Base-by-base conservation (phyloP, 2,888 invertebrate species). In the Callinectes sapidus region DNA sequence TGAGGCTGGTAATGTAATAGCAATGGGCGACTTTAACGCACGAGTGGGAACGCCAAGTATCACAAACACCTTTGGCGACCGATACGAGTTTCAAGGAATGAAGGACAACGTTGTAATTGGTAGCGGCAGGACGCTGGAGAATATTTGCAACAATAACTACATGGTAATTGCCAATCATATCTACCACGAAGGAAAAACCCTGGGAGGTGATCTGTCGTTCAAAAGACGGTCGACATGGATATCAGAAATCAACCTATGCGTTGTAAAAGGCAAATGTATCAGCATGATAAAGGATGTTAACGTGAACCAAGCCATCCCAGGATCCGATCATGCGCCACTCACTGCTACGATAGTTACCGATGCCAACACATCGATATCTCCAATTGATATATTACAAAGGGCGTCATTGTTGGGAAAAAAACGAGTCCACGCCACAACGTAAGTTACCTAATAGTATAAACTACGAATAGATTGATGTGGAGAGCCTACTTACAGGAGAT, bases 191-290 rank as follows among this genome's bases (percentile, higher is more conserved):
- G 90, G 39, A 42, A 90, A n/a, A 32, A 5, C 10, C 1, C 28
- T 89, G 13, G 89, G 89, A 61, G 61, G 89, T 61, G 61, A 61
- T 8, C 35, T 89, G n/a, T 89, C 61, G n/a, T 89, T 89, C n/a
- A 61, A 35, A 71, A 89, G 89, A 35, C 66, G 89, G 10, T 1
- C n/a, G 18, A 55, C 13, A 0, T 89, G 89, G 89, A 32, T 89
- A 13, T 61, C 35, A 32, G 89, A 89, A 23, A 89, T 61, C 32
- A 66, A 89, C 28, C 10, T 89, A 71, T 89, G 89, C 39, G 1
- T 61, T 61, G 32, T 23, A 55, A 89, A 89, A 32, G 55, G 18
- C 23, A 16, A 88, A 8, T 42, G 42, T 54, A 88, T 54, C 5
- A 32, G 48, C 18, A 5, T 32, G 8, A 86, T 35, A 39, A 86